These are phyloP conservation scores for Eudemis profundana DNA, from an alignment of 2,888 invertebrate species.

Conservation along the genomic window DNA sequence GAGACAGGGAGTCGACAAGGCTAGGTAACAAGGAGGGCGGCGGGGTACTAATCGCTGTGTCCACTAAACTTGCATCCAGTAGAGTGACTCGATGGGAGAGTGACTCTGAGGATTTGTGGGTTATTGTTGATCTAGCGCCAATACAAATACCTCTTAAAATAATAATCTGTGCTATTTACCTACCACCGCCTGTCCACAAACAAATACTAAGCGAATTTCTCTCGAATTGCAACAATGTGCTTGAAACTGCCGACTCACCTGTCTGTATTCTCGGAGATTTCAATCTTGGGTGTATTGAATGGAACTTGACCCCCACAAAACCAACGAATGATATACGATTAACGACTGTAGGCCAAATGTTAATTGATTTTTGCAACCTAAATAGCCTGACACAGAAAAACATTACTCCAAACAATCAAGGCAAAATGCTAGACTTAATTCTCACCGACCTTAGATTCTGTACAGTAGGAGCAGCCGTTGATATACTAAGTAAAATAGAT, in stretches of 20 bases:
- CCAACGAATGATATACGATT: neutral
- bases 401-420: no score
- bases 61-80: no score
- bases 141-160: no score
- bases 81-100: conserved; percentile 14
- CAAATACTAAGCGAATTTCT: neutral
- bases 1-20: conserved; percentile 12
- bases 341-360: no score
- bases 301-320: neutral
- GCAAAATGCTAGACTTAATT: no score
- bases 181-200: conserved; percentile 18
- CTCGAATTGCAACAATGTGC: conserved; percentile 5
- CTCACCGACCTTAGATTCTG: no score
- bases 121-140: neutral
- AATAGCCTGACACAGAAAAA: neutral
- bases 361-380: neutral
- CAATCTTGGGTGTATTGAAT: conserved; percentile 19
- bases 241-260: neutral
- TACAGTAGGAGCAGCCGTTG: no score
- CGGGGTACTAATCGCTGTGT: conserved; percentile 3
- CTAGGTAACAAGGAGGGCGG: conserved; percentile 11
- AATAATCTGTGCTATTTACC: conserved; percentile 14
- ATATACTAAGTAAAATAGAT: no score
- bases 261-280: conserved; percentile 31
- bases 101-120: no score